These are phyloP conservation scores for Babyrousa celebensis DNA, from an alignment of 2,797 vertebrate species.

Conservation along the genomic window DNA sequence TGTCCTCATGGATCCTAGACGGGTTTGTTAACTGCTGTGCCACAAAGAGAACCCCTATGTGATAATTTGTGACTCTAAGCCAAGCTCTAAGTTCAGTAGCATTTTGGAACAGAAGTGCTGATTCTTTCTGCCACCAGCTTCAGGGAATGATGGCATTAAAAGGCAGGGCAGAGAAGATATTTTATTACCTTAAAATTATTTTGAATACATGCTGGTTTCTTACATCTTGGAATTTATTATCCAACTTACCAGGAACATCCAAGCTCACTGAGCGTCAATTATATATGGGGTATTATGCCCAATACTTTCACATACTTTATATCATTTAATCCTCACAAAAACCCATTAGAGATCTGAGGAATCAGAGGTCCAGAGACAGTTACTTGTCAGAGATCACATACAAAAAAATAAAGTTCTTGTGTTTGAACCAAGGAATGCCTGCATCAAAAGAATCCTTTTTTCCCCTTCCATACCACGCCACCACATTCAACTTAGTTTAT, in stretches of 20 bases:
- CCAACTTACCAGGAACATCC: neutral
- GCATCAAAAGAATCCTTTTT: conserved; percentile 12
- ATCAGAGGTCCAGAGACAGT: neutral
- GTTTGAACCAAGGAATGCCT: neutral
- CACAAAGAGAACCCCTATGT: no score
- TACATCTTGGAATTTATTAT: conserved; percentile 43
- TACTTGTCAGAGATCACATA: neutral
- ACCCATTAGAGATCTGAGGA: neutral
- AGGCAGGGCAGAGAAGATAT: neutral
- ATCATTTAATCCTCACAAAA: neutral
- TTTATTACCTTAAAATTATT: neutral
- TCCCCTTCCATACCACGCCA: neutral
- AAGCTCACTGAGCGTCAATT: neutral
- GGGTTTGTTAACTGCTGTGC: no score
- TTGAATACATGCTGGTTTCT: neutral
- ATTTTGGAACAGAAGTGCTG: neutral
- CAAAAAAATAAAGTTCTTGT: conserved; percentile 23
- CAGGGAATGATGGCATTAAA: neutral
- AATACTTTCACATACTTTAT: conserved; percentile 12
- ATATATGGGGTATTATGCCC: neutral
- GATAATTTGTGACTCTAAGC: neutral
- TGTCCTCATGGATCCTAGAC: no score
- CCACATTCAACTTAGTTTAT: conserved; percentile 39
- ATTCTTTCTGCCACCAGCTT: neutral
- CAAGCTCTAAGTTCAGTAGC: neutral